Conservation (phyloP, 2,888 invertebrate species). For the Torymus texanus region DNA sequence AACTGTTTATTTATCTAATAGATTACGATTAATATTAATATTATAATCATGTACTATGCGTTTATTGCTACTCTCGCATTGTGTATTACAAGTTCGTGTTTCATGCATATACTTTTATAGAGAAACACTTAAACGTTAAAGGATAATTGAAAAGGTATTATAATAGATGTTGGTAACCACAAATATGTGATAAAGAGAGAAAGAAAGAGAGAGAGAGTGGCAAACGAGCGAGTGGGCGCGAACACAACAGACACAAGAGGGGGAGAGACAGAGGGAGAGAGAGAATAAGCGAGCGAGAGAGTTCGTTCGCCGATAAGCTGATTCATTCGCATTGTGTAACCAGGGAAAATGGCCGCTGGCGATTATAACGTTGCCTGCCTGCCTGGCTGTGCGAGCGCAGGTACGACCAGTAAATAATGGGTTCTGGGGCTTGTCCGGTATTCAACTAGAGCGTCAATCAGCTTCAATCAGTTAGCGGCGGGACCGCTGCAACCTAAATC, state of each 20-base stretch:
- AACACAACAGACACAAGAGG: neutral
- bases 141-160: too few relatives aligned
- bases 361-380: constrained; percentile 68
- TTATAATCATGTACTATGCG: too few relatives aligned
- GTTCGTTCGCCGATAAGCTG: constrained; percentile 62
- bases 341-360: constrained; percentile 66
- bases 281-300: neutral
- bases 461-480: constrained; percentile 72
- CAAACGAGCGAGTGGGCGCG: too few relatives aligned
- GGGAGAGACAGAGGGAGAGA: neutral
- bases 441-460: constrained; percentile 73
- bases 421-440: constrained; percentile 69
- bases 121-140: too few relatives aligned
- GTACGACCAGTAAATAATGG: constrained; percentile 71
- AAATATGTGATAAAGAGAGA: too few relatives aligned
- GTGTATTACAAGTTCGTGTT: too few relatives aligned
- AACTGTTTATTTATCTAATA: too few relatives aligned
- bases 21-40: too few relatives aligned
- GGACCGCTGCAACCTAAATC: constrained; percentile 68
- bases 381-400: constrained; percentile 52
- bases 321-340: constrained; percentile 62
- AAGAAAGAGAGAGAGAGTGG: too few relatives aligned
- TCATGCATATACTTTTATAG: too few relatives aligned
- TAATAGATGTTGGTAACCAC: too few relatives aligned
- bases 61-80: too few relatives aligned